phyloP scores from a whole-genome alignment of 37 sponge, comb jelly and placozoan genomes.

The Mnemiopsis leidyi region DNA sequence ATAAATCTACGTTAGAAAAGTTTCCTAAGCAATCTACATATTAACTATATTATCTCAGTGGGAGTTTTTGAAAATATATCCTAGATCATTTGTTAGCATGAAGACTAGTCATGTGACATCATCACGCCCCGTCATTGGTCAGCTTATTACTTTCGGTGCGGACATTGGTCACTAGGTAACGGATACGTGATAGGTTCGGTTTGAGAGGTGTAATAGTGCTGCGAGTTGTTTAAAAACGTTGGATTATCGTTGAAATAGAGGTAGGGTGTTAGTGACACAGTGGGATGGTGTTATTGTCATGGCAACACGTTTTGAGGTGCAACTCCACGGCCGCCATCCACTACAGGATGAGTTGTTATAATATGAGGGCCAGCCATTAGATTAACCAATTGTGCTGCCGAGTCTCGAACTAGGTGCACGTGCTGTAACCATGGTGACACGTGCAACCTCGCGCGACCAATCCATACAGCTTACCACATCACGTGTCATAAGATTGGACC shows the following conservation, averaged over 20 bases:
- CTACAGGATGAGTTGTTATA: too few relatives aligned
- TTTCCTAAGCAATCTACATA: slow-evolving; percentile 66
- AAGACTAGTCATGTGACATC: slow-evolving; percentile 2
- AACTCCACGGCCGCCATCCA: too few relatives aligned
- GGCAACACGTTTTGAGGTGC: not conserved
- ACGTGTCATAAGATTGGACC: not conserved
- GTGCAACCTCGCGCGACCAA: slow-evolving; percentile 18
- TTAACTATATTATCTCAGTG: slow-evolving; percentile 58
- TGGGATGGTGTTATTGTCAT: not conserved
- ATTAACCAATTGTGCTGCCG: slow-evolving; percentile 46
- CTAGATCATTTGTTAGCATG: not conserved
- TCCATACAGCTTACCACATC: not conserved
- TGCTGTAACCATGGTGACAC: not conserved
- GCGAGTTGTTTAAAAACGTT: not conserved
- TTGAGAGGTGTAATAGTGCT: not conserved
- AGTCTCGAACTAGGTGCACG: not conserved
- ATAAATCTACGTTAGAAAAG: not conserved
- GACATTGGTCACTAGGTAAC: not conserved
- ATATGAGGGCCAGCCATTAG: slow-evolving; percentile 17
- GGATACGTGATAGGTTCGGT: not conserved
- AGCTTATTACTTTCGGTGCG: not conserved
- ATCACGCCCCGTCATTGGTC: not conserved
- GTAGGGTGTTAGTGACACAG: not conserved
- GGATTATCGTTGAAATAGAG: not conserved
- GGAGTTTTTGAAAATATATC: slow-evolving; percentile 61